These are phyloP conservation scores for Tinamus major DNA, from an alignment of 2,797 vertebrate genomes.

Conservation along the genomic window DNA sequence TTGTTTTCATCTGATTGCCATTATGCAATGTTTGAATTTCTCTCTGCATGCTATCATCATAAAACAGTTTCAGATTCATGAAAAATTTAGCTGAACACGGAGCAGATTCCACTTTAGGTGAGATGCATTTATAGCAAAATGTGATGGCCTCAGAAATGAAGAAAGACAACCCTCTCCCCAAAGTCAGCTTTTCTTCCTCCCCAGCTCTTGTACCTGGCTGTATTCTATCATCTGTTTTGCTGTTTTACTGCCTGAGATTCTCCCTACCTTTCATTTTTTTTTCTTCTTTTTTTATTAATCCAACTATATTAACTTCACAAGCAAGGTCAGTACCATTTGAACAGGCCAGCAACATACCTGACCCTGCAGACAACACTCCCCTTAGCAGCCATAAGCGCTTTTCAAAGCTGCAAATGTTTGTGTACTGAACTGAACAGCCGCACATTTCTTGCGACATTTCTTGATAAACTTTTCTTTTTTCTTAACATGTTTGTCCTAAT, in stretches of 20 bases:
- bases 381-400: not conserved
- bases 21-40: not conserved
- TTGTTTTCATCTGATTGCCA: slow-evolving; percentile 11
- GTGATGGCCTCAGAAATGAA: not conserved
- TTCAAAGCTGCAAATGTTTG: not conserved
- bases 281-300: slow-evolving; percentile 23
- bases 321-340: not conserved
- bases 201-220: not conserved
- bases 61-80: not conserved
- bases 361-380: not conserved
- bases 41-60: not conserved
- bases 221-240: not conserved
- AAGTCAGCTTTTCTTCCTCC: not conserved
- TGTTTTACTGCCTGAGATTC: not conserved
- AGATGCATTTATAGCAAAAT: not conserved
- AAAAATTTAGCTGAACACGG: not conserved
- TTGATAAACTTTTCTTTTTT: not conserved
- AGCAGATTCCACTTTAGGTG: not conserved
- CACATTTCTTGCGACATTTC: slow-evolving; percentile 13
- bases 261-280: not conserved
- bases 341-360: not conserved
- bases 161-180: not conserved
- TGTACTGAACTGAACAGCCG: not conserved
- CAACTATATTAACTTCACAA: not conserved
- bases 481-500: slow-evolving; percentile 1